Evolutionary conservation across 2,888 invertebrate species (phyloP), one percentile per base, ranked within the genome.

Genomic region (Holacanthella duospinosa): DNA sequence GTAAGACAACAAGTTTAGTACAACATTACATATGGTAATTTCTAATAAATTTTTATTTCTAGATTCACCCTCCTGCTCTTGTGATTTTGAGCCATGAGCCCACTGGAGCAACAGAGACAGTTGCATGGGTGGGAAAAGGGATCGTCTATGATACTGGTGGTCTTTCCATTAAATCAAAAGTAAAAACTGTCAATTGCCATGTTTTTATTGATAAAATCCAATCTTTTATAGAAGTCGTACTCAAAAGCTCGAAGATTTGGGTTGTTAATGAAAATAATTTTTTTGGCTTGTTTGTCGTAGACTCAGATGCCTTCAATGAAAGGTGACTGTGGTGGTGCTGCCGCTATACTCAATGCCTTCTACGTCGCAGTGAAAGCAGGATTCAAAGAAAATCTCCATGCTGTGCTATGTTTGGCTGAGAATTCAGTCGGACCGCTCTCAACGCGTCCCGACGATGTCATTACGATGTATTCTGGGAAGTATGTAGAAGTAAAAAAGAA

Each of bases 81-180:
- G 87, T 86, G 2, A 80, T 84, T 1, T 80, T 90, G 26, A 84
- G 85, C 60, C 82, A 87, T 77, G 75, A 73, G 2, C 83, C 86
- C 1, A 78, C 79, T 2, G 83, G 81, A 0, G 86, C 86, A 6
- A 77, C 77, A 9, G 77, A 80, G 67, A 85, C 83, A 1, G 84
- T 91, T 64, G 92, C 93, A 1, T 87, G 92, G 85, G 59, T 93
- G 54, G 93, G 93, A 59, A 93, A 94, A 78, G 93, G 93, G 59
- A 93, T 94, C 76, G 92, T 93, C 3, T 93, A 89, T 76, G 93
- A 94, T 75, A 93, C 93, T 68, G 93, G 93, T 75, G 93, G 93
- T 28, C 84, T 93, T 66, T 89, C 90, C 78, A 87, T 94, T 74
- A 94, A 94, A 79, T 84, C 86, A 44, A 88, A 90, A 82, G 86